Evolutionary conservation across 2,888 invertebrate genomes (phyloP).

Genomic region (Pogonocherus hispidulus): DNA sequence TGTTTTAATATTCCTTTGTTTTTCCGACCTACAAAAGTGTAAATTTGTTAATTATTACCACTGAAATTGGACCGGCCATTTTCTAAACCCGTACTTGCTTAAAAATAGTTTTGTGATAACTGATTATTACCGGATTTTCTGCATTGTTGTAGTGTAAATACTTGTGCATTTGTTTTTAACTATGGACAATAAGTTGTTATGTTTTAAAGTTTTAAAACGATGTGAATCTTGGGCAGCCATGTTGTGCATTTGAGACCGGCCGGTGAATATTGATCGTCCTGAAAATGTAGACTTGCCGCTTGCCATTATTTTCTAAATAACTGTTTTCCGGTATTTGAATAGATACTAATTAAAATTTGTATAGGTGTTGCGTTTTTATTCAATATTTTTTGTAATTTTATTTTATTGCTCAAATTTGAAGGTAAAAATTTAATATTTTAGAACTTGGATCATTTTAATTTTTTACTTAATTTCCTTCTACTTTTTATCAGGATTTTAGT

Average conservation of each 20-base stretch:
- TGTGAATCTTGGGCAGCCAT: conserved; percentile 7
- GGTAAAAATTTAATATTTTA: no score
- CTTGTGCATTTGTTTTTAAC: background rate
- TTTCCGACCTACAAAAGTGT: conserved; percentile 3
- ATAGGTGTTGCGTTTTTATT: background rate
- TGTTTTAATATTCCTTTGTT: conserved; percentile 33
- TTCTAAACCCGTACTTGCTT: conserved; percentile 11
- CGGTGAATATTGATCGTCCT: conserved; percentile 52
- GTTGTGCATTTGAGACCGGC: conserved; percentile 41
- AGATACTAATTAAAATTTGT: background rate
- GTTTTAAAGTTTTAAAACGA: background rate
- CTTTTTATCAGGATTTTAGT: no score
- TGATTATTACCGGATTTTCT: no score
- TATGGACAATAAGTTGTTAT: no score
- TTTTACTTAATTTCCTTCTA: no score
- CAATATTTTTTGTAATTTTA: background rate
- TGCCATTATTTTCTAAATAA: conserved; percentile 31
- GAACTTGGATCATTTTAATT: no score
- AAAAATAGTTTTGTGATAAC: no score
- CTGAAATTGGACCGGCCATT: no score
- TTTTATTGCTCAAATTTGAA: no score
- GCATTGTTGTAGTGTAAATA: conserved; percentile 5
- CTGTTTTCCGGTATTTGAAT: conserved; percentile 43
- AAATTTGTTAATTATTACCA: no score
- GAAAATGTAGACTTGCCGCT: conserved; percentile 53